Evolutionary conservation across 2,888 invertebrate species (phyloP), one percentile per base, ranked within the genome.

Genomic region (Pinctada fucata): DNA sequence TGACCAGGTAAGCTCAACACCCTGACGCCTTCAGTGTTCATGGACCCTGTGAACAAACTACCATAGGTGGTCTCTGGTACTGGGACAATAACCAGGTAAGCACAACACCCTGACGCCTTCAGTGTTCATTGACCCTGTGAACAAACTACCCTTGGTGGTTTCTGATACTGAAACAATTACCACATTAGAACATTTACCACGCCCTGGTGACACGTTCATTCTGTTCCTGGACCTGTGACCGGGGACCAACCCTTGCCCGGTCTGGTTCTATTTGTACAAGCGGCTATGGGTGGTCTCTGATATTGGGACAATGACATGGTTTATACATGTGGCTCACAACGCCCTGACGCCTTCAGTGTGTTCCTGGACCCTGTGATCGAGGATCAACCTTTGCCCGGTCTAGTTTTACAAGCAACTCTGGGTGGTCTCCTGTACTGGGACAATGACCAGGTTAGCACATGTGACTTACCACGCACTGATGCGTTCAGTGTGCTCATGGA

Each of bases 1-100:
- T 67, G 89, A 90, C 74, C 90, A 90, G 86, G 89, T 90, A 64
- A n/a, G n/a, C n/a, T n/a, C n/a, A n/a, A n/a, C n/a, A n/a, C n/a
- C n/a, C n/a, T n/a, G n/a, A n/a, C n/a, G n/a, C n/a, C n/a, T n/a
- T n/a, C n/a, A n/a, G n/a, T 90, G 66, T 87, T 90, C 73, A 83
- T 88, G 63, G 85, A 89, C 66, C 84, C 89, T 2, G 75, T 86
- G 10, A 84, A 3, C 88, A 88, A 76, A 72, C 88, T 2, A 84
- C 85, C 13, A 78, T 89, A 1, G 88, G 88, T 0, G 86, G 88
- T 75, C 82, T 89, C 13, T 90, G 89, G 89, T 90, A n/a, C n/a
- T n/a, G n/a, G n/a, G n/a, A n/a, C 74, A 86, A 88, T 67, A 89
- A 90, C 74, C 90, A 90, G 86, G 89, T 90, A 64, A n/a, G n/a